These are phyloP conservation scores for Telmatherina bonti DNA, from an alignment of 2,797 vertebrate species.

Conservation along the genomic window DNA sequence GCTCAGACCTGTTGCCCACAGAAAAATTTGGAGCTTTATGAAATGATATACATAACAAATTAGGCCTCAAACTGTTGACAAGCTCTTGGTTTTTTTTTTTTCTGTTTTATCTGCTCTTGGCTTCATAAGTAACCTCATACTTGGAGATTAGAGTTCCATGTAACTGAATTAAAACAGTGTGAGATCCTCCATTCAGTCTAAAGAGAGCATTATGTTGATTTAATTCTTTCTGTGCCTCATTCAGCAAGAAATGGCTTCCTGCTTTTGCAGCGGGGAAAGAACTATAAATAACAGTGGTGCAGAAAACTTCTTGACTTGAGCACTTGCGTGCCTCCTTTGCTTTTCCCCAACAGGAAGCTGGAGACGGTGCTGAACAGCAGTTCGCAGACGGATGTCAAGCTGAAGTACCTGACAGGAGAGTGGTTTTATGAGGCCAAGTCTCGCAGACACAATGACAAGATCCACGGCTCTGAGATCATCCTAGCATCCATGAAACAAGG, in stretches of 20 bases:
- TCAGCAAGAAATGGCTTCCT: background rate
- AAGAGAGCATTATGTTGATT: constrained; percentile 16
- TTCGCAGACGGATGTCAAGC: constrained; percentile 78
- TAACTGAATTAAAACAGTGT: constrained; percentile 40
- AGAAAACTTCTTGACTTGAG: background rate
- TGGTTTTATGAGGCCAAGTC: constrained; percentile 98
- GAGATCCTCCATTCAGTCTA: constrained; percentile 42
- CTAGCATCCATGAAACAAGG: constrained; percentile 92
- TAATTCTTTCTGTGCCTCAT: constrained; percentile 25
- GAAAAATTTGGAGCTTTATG: background rate
- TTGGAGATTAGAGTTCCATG: constrained; percentile 35
- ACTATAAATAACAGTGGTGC: background rate
- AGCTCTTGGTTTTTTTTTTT: background rate
- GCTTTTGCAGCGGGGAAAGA: constrained; percentile 1
- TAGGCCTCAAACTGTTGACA: background rate
- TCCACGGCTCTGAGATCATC: constrained; percentile 95
- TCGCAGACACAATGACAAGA: constrained; percentile 91
- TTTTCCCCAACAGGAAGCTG: constrained; percentile 83
- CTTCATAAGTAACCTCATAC: constrained; percentile 37
- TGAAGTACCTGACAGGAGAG: constrained; percentile 94
- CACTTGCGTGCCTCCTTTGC: constrained; percentile 13
- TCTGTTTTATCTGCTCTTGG: constrained; percentile 12
- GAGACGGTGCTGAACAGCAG: constrained; percentile 72
- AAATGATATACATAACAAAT: background rate
- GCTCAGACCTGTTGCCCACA: background rate